Evolutionary conservation across 2,113 vertebrate species (phyloP).

Genomic region (Todiramphus saurophagus): DNA sequence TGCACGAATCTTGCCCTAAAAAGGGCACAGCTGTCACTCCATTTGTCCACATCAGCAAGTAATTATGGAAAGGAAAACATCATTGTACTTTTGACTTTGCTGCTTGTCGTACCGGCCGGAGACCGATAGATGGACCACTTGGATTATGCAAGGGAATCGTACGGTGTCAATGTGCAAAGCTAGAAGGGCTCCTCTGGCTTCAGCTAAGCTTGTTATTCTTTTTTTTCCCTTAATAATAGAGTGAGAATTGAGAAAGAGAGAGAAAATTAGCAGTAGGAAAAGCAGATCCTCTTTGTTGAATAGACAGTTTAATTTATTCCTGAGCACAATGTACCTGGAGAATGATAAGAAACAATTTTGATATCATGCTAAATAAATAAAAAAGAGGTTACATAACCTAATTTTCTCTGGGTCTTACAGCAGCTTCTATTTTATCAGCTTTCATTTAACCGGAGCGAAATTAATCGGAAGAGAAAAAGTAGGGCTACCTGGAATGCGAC

Average conservation of each 20-base stretch:
- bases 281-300: constrained; percentile 33
- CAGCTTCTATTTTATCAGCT: constrained; percentile 24
- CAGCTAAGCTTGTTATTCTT: neutral
- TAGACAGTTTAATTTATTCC: constrained; percentile 60
- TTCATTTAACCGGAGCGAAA: constrained; percentile 5
- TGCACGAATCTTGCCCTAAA: constrained; percentile 5
- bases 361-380: constrained; percentile 58
- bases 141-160: neutral
- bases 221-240: neutral
- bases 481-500: neutral
- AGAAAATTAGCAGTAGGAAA: constrained; percentile 48
- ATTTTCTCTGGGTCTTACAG: constrained; percentile 26
- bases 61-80: constrained; percentile 24
- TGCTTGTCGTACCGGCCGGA: neutral
- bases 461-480: neutral
- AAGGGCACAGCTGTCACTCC: constrained; percentile 39
- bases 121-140: constrained; percentile 57
- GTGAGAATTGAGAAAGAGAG: constrained; percentile 32
- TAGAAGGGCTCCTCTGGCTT: neutral
- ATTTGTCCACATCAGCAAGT: constrained; percentile 48
- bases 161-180: fast-evolving
- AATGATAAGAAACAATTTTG: constrained; percentile 59
- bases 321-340: constrained; percentile 42
- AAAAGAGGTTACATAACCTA: constrained; percentile 44
- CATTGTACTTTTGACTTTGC: neutral